A percentile compares a stretch with the other conserved stretches of the same genome.
These are phyloP conservation scores for Acipenser ruthenus DNA, from an alignment of 2,797 vertebrate species.

Conservation along the genomic window DNA sequence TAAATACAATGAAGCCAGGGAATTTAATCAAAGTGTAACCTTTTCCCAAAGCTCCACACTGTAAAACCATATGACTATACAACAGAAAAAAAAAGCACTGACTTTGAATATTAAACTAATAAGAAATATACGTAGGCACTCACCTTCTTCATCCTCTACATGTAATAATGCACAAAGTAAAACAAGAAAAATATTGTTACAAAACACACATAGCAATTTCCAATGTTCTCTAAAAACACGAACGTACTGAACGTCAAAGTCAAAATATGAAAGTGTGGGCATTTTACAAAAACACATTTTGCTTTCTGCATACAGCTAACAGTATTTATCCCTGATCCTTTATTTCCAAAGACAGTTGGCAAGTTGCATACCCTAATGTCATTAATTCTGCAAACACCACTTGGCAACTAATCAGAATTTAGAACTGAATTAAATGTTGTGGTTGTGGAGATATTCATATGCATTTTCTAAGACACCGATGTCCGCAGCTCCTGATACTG, in stretches of 20 bases:
- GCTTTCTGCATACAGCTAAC: constrained; percentile 1
- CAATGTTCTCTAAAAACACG: not conserved
- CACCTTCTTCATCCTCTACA: constrained; percentile 54
- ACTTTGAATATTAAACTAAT: not conserved
- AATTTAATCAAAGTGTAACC: too few relatives aligned
- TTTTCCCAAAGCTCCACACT: not conserved
- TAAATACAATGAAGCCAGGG: too few relatives aligned
- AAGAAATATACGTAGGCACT: constrained; percentile 27
- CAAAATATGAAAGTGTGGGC: constrained; percentile 6
- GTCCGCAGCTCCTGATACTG: too few relatives aligned
- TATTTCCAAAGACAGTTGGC: not conserved
- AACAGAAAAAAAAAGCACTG: not conserved
- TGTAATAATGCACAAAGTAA: constrained; percentile 37
- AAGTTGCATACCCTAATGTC: constrained; percentile 5
- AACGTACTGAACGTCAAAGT: constrained; percentile 15
- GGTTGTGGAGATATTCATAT: too few relatives aligned
- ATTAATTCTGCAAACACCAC: not conserved
- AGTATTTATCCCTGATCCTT: not conserved
- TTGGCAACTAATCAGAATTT: not conserved
- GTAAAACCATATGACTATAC: not conserved
- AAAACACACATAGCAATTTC: constrained; percentile 4
- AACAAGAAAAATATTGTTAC: constrained; percentile 27
- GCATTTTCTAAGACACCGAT: too few relatives aligned
- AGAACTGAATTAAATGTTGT: too few relatives aligned
- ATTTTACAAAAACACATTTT: not conserved